phyloP scores from a whole-genome alignment of 2,113 vertebrate genomes.

The Chloebia gouldiae region DNA sequence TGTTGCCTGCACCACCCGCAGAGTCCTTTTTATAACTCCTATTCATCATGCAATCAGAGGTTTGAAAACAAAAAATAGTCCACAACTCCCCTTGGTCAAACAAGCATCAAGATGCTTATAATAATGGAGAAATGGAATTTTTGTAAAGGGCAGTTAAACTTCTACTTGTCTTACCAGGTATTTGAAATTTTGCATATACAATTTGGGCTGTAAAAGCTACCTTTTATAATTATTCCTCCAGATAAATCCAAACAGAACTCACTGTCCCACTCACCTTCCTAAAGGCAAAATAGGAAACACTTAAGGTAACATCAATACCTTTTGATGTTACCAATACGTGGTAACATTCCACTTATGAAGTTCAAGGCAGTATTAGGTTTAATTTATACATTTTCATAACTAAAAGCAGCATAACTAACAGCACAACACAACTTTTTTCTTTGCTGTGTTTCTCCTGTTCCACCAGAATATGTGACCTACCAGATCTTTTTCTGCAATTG shows the following conservation, averaged over 20 bases:
- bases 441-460: not conserved
- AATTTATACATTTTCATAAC: not conserved
- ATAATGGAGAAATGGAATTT: not conserved
- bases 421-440: not conserved
- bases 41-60: not conserved
- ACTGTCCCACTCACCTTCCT: not conserved
- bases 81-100: not conserved
- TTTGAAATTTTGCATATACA: not conserved
- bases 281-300: not conserved
- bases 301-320: not conserved
- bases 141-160: not conserved
- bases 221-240: not conserved
- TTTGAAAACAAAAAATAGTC: not conserved
- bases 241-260: not conserved
- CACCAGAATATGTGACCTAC: constrained; percentile 65
- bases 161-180: not conserved
- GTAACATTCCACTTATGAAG: not conserved
- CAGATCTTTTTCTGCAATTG: constrained; percentile 88
- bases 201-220: not conserved
- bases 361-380: not conserved
- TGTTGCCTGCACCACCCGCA: not conserved
- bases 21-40: not conserved
- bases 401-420: not conserved
- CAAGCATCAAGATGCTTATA: not conserved
- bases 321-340: too few relatives aligned